Percentiles rank a stretch among this genome's conserved stretches.
phyloP scores from a whole-genome alignment of 2,113 vertebrate genomes.

The Cryptoleucopteryx plumbea region DNA sequence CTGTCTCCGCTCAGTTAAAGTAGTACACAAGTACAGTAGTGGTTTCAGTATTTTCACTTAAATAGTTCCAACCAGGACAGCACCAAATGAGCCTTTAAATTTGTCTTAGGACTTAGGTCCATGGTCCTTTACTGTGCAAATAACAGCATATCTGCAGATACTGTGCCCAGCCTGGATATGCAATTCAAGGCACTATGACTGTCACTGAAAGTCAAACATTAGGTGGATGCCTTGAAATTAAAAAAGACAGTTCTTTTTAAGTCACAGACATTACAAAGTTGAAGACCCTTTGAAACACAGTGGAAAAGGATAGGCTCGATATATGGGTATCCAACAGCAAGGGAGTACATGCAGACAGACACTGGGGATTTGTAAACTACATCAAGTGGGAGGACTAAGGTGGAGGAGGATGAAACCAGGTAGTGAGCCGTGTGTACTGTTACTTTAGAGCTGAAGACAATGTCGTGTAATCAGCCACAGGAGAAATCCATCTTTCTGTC shows the following conservation, averaged over 20 bases:
- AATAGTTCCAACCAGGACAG: background rate
- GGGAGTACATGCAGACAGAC: background rate
- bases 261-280: background rate
- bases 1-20: background rate
- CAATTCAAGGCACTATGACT: background rate
- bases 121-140: background rate
- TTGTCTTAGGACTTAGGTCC: background rate
- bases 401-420: background rate
- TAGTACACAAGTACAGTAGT: background rate
- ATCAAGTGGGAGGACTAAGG: background rate
- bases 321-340: background rate
- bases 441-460: background rate
- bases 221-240: background rate
- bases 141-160: background rate
- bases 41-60: background rate
- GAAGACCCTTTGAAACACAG: background rate
- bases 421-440: rapidly evolving
- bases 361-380: background rate
- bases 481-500: background rate
- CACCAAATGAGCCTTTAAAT: background rate
- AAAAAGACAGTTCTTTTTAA: background rate
- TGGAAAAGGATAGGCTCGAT: background rate
- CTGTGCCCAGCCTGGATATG: rapidly evolving
- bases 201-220: background rate
- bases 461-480: background rate